Base-by-base conservation (phyloP, 2,113 vertebrate genomes). In the Dasypus novemcinctus region DNA sequence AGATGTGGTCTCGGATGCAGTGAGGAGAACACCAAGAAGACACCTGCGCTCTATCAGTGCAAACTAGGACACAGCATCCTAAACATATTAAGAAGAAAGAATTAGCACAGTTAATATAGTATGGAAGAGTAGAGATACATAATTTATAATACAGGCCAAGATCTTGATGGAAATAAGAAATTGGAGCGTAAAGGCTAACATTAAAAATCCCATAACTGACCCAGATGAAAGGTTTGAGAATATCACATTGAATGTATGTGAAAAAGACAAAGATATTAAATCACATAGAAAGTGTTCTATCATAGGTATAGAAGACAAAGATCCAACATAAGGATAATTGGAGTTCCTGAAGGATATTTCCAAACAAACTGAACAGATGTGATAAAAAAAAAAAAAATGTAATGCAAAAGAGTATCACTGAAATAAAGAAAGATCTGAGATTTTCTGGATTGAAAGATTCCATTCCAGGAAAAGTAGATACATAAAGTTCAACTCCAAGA, bases 311-410 rank as follows among this genome's bases (percentile, higher is more conserved):
- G 68, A 14, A 23, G 38, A 27, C 49, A 9, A 7, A 25, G 63
- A 41, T 20, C 4, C 31, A 2, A 7, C 15, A 1, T 14, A 23
- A 68, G 54, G 66, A 31, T 7, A 7, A 27, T 14, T 0, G 9
- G 15, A 4, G 38, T 5, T 20, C 29, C 20, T 27, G 14, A 27
- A 6, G 33, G 8, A 21, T 31, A n/a, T 15, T 12, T 17, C 36
- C 27, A n/a, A 36, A 59, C 27, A 25, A 27, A 36, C 1, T 7
- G 9, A 71, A 61, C 31, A 29, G 66, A 29, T 31, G 18, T 33
- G 4, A 3, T 43, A 29, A 72, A n/a, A 78, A 69, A 9, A n/a
- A n/a, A n/a, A 46, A 46, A 59, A 21, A 59, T 27, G 7, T 31
- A 57, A 52, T 3, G 63, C 33, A 36, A 27, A 21, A 68, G n/a